Evolutionary conservation across 2,888 invertebrate species (phyloP), one percentile per base, ranked within the genome.

Genomic region (Syrista parreyssii): DNA sequence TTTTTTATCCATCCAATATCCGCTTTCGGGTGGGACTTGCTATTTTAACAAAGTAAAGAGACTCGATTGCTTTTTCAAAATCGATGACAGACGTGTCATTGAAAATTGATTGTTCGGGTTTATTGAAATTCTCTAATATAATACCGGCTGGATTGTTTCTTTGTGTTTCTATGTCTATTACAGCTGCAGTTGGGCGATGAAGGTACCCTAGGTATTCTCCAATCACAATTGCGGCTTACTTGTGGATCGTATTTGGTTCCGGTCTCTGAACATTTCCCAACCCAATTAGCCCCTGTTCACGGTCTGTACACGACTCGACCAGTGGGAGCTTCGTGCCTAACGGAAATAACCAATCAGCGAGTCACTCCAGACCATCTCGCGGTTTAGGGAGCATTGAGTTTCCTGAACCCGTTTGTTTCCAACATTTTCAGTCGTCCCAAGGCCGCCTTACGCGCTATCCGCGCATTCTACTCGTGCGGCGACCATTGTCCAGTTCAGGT

Each of bases 351-450:
- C 87, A 86, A 88, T 88, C 87, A 83, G 71, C 71, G 32, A 33
- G 12, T 23, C 12, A 2, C 71, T 71, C 12, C 12, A 33, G 33
- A 12, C 12, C 71, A 33, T 71, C 71, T 71, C 78, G 85, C 82
- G 86, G 83, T 86, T 86, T 86, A 81, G 79, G 84, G 86, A 85
- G 83, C 86, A 83, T 77, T 80, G 82, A 84, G 87, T 86, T 86
- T 86, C 82, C 87, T 85, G 86, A 87, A 86, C 86, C 82, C 85
- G 79, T 81, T 83, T 71, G 74, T 76, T n/a, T 68, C 71, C 74
- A 75, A 78, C 80, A 82, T 85, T 82, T 86, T 87, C 87, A 87
- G 87, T 87, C 86, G 87, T 86, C 84, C 86, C 88, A 88, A 88
- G 87, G 88, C 86, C 88, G 86, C 84, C 80, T 80, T 79, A 71